Base-by-base conservation (phyloP, 2,888 invertebrate species). In the Cryptophagus acutangulus region DNA sequence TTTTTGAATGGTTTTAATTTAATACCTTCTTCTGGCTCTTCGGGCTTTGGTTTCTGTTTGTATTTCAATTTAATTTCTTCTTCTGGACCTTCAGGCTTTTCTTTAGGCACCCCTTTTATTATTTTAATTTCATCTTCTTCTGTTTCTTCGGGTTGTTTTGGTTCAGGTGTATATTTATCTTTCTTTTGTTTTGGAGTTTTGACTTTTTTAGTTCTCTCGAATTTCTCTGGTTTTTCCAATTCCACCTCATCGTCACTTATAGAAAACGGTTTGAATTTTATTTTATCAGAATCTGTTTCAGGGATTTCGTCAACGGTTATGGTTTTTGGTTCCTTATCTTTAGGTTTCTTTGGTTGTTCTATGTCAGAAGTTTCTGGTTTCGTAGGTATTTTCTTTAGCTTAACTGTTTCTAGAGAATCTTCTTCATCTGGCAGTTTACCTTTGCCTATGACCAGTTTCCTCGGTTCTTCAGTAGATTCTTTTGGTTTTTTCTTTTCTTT, bases 311-410 rank as follows among this genome's bases (percentile, higher is more conserved):
- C n/a, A n/a, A n/a, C n/a, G n/a, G n/a, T n/a, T n/a, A n/a, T n/a
- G n/a, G n/a, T n/a, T n/a, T n/a, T n/a, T n/a, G n/a, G n/a, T n/a
- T n/a, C n/a, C n/a, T n/a, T n/a, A n/a, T n/a, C n/a, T n/a, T n/a
- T n/a, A n/a, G n/a, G n/a, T 5, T 52, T 44, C 10, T 43, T 51
- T 2, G 52, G 55, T n/a, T n/a, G n/a, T 37, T 56, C 52, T 10
- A 54, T 41, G 45, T 58, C 55, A 20, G 37, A 43, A 24, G 53
- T 39, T 44, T 57, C 46, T 10, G 28, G 14, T 6, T 57, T 46
- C 36, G 67, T 55, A 2, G 75, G 74, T 33, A 73, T 64, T 57
- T 76, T 76, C 55, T 75, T 77, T n/a, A 78, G 61, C 13, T 66
- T 69, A 1, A 78, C 64, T 12, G 59, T 63, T 54, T 77, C 76